Conservation (phyloP, 2,797 vertebrate genomes). For the Geotrypetes seraphini region DNA sequence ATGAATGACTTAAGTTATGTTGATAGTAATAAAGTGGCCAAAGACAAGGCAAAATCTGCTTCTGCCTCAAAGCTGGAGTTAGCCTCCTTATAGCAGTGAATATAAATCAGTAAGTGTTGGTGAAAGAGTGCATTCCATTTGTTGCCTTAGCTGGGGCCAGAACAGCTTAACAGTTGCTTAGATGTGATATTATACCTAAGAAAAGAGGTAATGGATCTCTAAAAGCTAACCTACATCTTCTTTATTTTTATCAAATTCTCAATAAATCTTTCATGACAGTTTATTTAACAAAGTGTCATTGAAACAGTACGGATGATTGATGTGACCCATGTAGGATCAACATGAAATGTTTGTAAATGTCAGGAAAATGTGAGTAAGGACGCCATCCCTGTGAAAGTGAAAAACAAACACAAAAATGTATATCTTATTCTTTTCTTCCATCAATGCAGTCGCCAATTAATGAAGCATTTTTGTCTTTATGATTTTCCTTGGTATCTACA, state of each 20-base stretch:
- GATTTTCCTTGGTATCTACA: constrained; percentile 34
- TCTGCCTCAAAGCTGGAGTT: too few species aligned
- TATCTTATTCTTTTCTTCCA: constrained; percentile 45
- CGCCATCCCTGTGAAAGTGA: constrained; percentile 42
- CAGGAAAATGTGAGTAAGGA: constrained; percentile 59
- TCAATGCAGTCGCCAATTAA: constrained; percentile 50
- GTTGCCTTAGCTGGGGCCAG: constrained; percentile 28
- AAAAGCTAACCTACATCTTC: constrained; percentile 64
- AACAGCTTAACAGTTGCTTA: constrained; percentile 47
- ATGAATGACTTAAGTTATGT: too few species aligned
- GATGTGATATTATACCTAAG: constrained; percentile 47
- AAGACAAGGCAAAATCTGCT: too few species aligned
- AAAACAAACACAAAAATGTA: constrained; percentile 58
- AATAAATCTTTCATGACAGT: constrained; percentile 74
- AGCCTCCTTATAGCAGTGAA: too few species aligned
- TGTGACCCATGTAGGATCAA: constrained; percentile 61
- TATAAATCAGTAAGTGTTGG: constrained; percentile 22
- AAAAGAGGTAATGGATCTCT: constrained; percentile 58
- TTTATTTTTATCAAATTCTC: constrained; percentile 73
- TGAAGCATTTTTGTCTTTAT: constrained; percentile 30
- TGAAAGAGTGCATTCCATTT: constrained; percentile 27
- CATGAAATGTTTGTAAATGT: constrained; percentile 72
- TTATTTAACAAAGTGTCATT: constrained; percentile 73
- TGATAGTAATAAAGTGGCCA: too few species aligned
- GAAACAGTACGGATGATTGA: constrained; percentile 66